Evolutionary conservation across 2,888 invertebrate genomes (phyloP), one percentile per base, ranked within the genome.

Genomic region (Eupithecia exiguata): DNA sequence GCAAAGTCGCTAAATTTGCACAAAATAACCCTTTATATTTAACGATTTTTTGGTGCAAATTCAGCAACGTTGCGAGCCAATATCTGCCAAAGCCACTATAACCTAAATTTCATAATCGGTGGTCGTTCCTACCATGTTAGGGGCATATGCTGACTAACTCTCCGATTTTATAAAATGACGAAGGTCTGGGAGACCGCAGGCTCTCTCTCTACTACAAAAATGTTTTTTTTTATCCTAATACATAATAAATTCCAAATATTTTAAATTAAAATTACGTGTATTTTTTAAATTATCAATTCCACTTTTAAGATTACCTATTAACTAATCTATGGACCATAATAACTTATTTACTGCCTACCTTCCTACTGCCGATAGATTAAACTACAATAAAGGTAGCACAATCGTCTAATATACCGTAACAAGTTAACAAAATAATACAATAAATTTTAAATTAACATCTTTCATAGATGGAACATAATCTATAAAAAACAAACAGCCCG

Each of bases 221-320:
- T n/a, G n/a, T n/a, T n/a, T n/a, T n/a, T n/a, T n/a, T n/a, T n/a
- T n/a, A 72, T 70, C 69, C 72, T 76, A 58, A 49, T 68, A 75
- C 30, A 3, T 68, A 75, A 46, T 68, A 71, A 77, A 74, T 74
- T 71, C 66, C 53, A 74, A 82, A 81, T 36, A 83, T 80, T 66
- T 72, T 70, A 63, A 72, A 69, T 62, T 72, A 75, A 79, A 82
- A 35, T n/a, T 67, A 61, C 9, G 65, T 46, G 80, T 84, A 80
- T 78, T 82, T 83, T 53, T 80, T 85, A 84, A 81, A 81, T 84
- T 77, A 85, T 86, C 87, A 87, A 86, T 87, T 86, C 87, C 86
- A 80, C 79, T 82, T 73, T 76, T 61, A 71, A 62, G 71, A 62
- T 74, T 49, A 69, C 49, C 81, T 79, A 76, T 46, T 68, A 38